Evolutionary conservation across 2,888 invertebrate species (phyloP), one percentile per base, ranked within the genome.

Genomic region (Muscina levida): DNA sequence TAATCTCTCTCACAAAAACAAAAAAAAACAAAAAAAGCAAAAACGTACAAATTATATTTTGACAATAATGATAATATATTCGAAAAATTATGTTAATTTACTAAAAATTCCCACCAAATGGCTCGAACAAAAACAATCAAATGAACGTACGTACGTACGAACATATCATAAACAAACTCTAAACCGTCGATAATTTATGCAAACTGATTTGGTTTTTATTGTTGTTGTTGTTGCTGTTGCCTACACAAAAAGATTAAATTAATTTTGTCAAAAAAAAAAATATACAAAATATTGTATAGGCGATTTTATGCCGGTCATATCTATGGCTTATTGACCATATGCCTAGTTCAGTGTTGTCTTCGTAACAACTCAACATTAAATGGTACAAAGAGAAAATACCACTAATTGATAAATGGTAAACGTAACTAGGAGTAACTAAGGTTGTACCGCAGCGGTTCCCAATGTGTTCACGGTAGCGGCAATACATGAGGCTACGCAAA

Each of bases 31-130:
- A n/a, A n/a, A n/a, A n/a, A n/a, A n/a, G n/a, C n/a, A 31, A 73
- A 77, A 73, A 73, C 80, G 72, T 76, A 80, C 76, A 77, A 80
- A 80, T 80, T 77, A 73, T 77, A 73, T 77, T 80, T 73, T 70
- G 70, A 73, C 80, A 80, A 80, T 80, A 72, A 77, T 80, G 76
- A 77, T 73, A 77, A 76, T 80, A 53, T 53, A 53, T 53, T 8
- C 53, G 75, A 72, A 76, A 59, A 72, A 72, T 67, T 72, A 72
- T 77, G 67, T 48, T 68, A 72, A 75, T 75, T 72, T 72, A 48
- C 42, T 11, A 10, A 57, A 37, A 68, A 19, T 74, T 74, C 51
- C 66, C 66, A 79, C 17, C 71, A 37, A 70, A 72, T 22, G 10
- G 44, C 44, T 11, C 13, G 13, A n/a, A 44, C 44, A 44, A n/a